A percentile compares a stretch with the other conserved stretches of the same genome.
These are phyloP conservation scores for Paratrypauchen microcephalus DNA, from an alignment of 2,797 vertebrate genomes.

Conservation along the genomic window DNA sequence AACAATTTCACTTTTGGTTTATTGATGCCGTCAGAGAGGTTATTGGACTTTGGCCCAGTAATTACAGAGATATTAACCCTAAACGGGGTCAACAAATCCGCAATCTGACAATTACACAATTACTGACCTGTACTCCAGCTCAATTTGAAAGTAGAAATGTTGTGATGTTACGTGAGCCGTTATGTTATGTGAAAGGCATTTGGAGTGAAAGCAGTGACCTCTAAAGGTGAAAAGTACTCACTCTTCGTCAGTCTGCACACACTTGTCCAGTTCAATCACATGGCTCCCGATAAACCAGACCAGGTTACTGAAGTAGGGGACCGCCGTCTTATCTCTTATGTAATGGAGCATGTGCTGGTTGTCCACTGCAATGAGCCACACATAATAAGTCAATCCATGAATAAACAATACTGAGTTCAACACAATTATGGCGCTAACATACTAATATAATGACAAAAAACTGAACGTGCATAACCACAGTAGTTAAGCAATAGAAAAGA, in stretches of 20 bases:
- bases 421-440: background rate
- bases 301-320: conserved; percentile 98
- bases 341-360: conserved; percentile 99
- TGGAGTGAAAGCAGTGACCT: conserved; percentile 34
- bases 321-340: conserved; percentile 96
- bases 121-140: no score
- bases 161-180: no score
- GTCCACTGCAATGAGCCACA: conserved; percentile 82
- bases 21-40: no score
- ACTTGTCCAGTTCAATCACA: conserved; percentile 97
- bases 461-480: background rate
- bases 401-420: background rate
- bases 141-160: no score
- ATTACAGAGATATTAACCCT: no score
- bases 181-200: no score
- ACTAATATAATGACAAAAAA: background rate
- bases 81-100: no score
- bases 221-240: conserved; percentile 76
- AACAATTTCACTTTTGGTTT: no score
- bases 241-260: conserved; percentile 98
- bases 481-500: background rate
- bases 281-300: conserved; percentile 99
- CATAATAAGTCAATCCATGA: conserved; percentile 22
- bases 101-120: no score
- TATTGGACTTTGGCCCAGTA: no score